Base-by-base conservation (phyloP, 2,797 vertebrate genomes). In the Oryzias dopingdopingensis region DNA sequence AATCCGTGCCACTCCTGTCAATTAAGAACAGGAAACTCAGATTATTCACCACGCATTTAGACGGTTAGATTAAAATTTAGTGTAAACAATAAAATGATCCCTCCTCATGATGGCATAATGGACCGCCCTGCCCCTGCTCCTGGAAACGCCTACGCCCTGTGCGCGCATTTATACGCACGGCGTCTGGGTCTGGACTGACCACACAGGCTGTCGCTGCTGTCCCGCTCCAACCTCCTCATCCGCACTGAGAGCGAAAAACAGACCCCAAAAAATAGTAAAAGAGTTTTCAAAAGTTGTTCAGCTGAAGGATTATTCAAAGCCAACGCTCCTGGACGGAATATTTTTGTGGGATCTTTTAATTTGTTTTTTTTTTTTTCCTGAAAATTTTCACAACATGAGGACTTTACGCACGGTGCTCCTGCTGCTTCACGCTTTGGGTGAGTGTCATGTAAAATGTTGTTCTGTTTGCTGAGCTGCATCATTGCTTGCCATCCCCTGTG, bases 381-480 rank as follows among this genome's bases (percentile, higher is more conserved):
- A 73, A 77, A 45, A 10, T 62, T 70, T 79, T 40, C 66, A 52
- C 79, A 86, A 44, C 55, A 93, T 93, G 92, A 91, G 84, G 88
- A 86, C 87, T 83, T 77, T 76, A 57, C 50, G 52, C 54, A 67
- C 85, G 42, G 74, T 70, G 29, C 73, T 91, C 50, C 54, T 92
- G 51, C 77, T 92, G 59, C 29, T 86, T 80, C 79, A 88, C 71
- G 77, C 79, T 54, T 82, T 92, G 51, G 91, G 92, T 93, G 76
- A 89, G 92, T 90, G 66, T 57, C 49, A 14, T 24, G 6, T 41
- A 45, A 37, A 17, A 0, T 8, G 24, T 41, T 14, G 29, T 16
- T 43, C 6, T 17, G 7, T 26, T 13, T 29, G 42, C 40, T 18
- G 18, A 40, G 8, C 8, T 15, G 2, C 6, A 18, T 42, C 2